Base-by-base conservation (phyloP, 37 sponge, comb jelly and placozoan species). In the Chondrilla cf. caribensis region DNA sequence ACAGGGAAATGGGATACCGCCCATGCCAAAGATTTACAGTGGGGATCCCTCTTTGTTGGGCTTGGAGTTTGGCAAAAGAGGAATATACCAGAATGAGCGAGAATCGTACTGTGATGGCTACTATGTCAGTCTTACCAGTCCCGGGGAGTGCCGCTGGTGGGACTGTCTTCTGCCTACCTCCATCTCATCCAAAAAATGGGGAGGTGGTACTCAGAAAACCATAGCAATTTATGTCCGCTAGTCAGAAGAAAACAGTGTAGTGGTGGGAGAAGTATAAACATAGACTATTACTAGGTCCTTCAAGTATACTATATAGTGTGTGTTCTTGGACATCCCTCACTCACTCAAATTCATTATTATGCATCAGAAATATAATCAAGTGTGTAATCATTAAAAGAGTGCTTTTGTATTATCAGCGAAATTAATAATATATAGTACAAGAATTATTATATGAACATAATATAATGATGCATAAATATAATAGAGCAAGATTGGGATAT, bases 141-240 rank as follows among this genome's bases (percentile, higher is more conserved):
- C 29, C 6, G 29, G 64, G 15, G 64, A 62, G 7, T 62, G 29
- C 22, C 25, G 64, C 25, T 62, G 64, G 64, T 62, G 29, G 25
- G 64, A 62, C 29, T 62, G 64, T 22, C 29, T 29, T 39, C 78
- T 77, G 15, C 78, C 78, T 38, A 21, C 78, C 51, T 43, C 18
- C 26, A 77, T 77, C 22, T 77, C 78, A 17, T 26, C 40, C 54
- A 18, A 2, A 7, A 9, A 47, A 42, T 25, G 24, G 26, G 51
- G 51, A 47, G 11, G 51, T 47, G 25, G 29, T 62, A 15, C 22
- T 62, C 64, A 62, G 15, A 62, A 7, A 22, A 62, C 64, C 6
- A 26, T 15, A 19, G 64, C 64, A 62, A 62, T 62, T 29, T 62
- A 19, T 62, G 64, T 62, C 29, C 64, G 64, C 15, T 62, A 62